phyloP scores from a whole-genome alignment of 64 coral and sea anemone species.

The Orbicella faveolata region DNA sequence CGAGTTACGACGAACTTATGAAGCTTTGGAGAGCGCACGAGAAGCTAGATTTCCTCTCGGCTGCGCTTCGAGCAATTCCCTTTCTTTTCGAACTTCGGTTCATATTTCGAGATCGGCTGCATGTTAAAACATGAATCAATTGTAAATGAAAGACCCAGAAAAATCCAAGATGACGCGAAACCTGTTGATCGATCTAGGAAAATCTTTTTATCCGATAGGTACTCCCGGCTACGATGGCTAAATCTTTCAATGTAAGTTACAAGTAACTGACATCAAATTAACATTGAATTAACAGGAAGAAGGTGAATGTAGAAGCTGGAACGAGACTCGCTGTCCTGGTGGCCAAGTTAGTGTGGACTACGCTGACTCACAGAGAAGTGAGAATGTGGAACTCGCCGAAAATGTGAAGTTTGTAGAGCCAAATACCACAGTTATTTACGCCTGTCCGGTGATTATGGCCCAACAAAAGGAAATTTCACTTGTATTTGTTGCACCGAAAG shows the following conservation, averaged over 20 bases:
- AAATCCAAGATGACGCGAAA: too few relatives aligned
- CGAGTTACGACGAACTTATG: too few relatives aligned
- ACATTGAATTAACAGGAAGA: constrained; percentile 30
- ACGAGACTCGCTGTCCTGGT: constrained; percentile 59
- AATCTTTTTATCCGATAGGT: too few relatives aligned
- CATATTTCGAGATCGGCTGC: too few relatives aligned
- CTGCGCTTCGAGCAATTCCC: too few relatives aligned
- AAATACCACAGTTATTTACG: constrained; percentile 48
- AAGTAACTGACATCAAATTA: not conserved
- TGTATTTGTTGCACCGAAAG: constrained; percentile 45
- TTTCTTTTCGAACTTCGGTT: too few relatives aligned
- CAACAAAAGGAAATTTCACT: constrained; percentile 14
- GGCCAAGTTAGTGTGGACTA: constrained; percentile 52
- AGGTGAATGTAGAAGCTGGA: constrained; percentile 58
- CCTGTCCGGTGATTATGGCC: constrained; percentile 55
- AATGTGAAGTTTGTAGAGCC: constrained; percentile 73
- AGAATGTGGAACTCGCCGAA: constrained; percentile 35
- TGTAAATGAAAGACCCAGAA: too few relatives aligned
- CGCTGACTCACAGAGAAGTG: constrained; percentile 39
- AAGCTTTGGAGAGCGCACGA: too few relatives aligned
- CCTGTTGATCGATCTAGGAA: too few relatives aligned
- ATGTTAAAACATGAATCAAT: too few relatives aligned
- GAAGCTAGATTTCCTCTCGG: too few relatives aligned
- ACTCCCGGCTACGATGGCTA: too few relatives aligned
- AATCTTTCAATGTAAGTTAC: not conserved